Base-by-base conservation (phyloP, 2,113 vertebrate genomes). In the Callopanchax toddi region DNA sequence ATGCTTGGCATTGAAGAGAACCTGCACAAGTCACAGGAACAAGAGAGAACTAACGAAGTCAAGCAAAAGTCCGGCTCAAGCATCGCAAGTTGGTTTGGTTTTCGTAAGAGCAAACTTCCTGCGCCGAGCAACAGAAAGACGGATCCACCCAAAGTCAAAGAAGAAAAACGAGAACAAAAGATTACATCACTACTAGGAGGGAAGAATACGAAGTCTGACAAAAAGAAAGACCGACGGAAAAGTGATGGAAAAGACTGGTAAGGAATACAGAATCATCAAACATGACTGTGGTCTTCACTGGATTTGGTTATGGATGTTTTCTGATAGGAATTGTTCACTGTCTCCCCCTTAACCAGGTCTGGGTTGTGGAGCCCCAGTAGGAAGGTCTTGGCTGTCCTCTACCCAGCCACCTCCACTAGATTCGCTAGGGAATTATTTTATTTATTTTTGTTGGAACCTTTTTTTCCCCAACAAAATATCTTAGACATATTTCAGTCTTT, bases 1-100 rank as follows among this genome's bases (percentile, higher is more conserved):
- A 97, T 98, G 96, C 86, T 96, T 9, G 94, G 96, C 58, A 98
- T 98, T 67, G 94, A 96, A 77, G 95, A 96, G 77, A 98, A 98
- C 49, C 73, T 96, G 82, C 94, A 97, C 42, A 96, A 94, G 85
- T 91, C 90, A 68, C 96, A 97, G 76, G 93, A 90, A 36, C 94
- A 94, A 82, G 91, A 88, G 67, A 93, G 89, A 75, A 81, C 82
- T 20, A 86, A 3, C 3, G 94, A 96, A 63, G 83, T 74, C 0
- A 97, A 94, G 56, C 94, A 90, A 5, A 95, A 90, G 84, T 88
- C 92, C 0, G 91, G 93, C 9, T 92, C 95, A 13, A 93, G 93
- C 11, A 84, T 98, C 60, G 94, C 96, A 60, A 97, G 89, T 82
- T 98, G 96, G 96, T 97, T 98, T 78, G 96, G 96, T 58, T 96